Base-by-base conservation (phyloP, 2,797 vertebrate species). In the Lithobates sylvaticus region DNA sequence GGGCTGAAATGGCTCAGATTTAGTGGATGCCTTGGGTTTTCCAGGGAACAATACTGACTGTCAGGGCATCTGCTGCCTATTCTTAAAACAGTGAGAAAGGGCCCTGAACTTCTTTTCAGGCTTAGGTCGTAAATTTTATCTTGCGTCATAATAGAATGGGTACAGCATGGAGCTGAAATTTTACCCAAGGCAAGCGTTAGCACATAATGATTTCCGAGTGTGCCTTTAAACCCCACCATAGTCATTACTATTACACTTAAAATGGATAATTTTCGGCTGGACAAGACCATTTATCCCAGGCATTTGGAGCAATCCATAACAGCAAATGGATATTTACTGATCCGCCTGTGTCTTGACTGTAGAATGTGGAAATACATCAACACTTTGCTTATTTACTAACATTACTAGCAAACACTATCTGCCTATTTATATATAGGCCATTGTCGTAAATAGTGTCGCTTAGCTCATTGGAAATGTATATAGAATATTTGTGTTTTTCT, bases 121-220 rank as follows among this genome's bases (percentile, higher is more conserved):
- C 44, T 44, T 89, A 88, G 91, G 89, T 93, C 91, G 92, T 94
- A 94, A 93, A 93, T 95, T 94, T 91, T 91, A 82, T 88, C 88
- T 89, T 75, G 90, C 85, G 89, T 90, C 91, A 90, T 91, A 94
- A 92, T 93, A 92, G 93, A 92, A 87, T 92, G 75, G 92, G 91
- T 92, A 93, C 92, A 93, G 93, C 93, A 91, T 85, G 76, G 90
- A 91, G 91, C 90, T 88, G 91, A 92, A 92, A 94, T 93, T 91
- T 92, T 92, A 93, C 93, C 92, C 92, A 90, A 91, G 92, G 92
- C 93, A 91, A 92, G 88, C 91, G 91, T 93, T 91, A 91, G 89
- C 89, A 90, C 91, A 91, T 93, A 92, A 93, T 92, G 91, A 92
- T 92, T 92, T 92, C 92, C 86, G 88, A 91, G 89, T 90, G 86